Evolutionary conservation across 2,797 vertebrate genomes (phyloP).

Genomic region (Lepus oiostolus): DNA sequence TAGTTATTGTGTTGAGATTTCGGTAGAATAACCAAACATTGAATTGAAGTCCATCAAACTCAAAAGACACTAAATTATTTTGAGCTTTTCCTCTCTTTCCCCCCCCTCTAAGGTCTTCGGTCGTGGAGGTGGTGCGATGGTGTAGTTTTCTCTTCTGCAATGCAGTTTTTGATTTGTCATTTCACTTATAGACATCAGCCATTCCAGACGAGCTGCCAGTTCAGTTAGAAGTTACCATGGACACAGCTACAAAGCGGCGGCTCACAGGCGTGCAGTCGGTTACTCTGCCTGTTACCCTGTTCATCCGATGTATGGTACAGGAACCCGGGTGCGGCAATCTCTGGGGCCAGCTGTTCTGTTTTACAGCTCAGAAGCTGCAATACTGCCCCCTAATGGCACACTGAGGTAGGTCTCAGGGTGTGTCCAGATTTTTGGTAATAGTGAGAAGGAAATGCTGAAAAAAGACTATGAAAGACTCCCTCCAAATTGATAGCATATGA

Average conservation of each 20-base stretch:
- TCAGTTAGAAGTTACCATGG: neutral
- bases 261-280: neutral
- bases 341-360: no score
- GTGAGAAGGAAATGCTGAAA: conserved; percentile 30
- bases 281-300: neutral
- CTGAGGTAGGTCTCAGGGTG: neutral
- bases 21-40: neutral
- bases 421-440: neutral
- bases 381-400: conserved; percentile 55
- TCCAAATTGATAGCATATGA: neutral
- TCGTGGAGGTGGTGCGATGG: neutral
- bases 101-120: neutral
- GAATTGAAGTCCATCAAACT: neutral
- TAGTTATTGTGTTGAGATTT: neutral
- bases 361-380: neutral
- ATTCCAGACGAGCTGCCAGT: neutral
- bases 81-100: neutral
- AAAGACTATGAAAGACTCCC: neutral
- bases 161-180: conserved; percentile 1
- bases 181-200: conserved; percentile 3
- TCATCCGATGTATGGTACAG: neutral
- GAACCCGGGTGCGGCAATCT: no score
- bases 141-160: neutral
- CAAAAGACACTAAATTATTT: neutral
- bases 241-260: neutral